Base-by-base conservation (phyloP, 2,797 vertebrate species). In the Acropternis orthonyx region DNA sequence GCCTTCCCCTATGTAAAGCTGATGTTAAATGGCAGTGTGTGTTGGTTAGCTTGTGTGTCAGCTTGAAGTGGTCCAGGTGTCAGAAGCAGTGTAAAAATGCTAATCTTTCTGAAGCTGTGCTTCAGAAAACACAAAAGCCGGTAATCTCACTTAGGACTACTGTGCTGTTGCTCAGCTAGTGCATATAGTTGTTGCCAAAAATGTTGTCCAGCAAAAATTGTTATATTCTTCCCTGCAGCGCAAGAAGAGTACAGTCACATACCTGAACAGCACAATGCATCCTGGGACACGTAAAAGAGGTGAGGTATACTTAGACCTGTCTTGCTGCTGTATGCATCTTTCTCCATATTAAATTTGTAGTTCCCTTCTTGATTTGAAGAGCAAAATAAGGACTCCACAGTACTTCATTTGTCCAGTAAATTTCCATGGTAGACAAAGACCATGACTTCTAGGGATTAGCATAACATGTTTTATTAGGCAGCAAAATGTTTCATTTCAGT, bases 221-320 rank as follows among this genome's bases (percentile, higher is more conserved):
- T 95, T 79, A 41, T 68, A 4, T 89, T 96, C 68, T 97, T 95
- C 83, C 93, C 89, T 94, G 86, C 98, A 99, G 99, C 99, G 99
- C 96, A 99, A 99, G 98, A 99, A 99, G 98, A 99, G 98, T 62
- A 98, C 99, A 17, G 99, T 99, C 97, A 99, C 99, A 43, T 99
- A 99, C 98, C 98, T 99, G 98, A 99, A 99, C 98, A 99, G 99
- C 97, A 99, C 99, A 95, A 98, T 99, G 97, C 99, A 99, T 98
- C 99, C 99, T 36, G 99, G 99, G 92, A 99, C 99, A 95, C 98
- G 99, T 97, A 99, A 99, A 98, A 98, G 99, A 99, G 99, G 99
- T 99, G 98, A 97, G 98, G 97, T 96, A 96, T 36, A 76, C 37
- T 87, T 68, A 76, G 27, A 58, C 37, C 51, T 94, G 18, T 71